These are phyloP conservation scores for Centropyge bicolor DNA, from an alignment of 2,797 vertebrate species.

Conservation along the genomic window DNA sequence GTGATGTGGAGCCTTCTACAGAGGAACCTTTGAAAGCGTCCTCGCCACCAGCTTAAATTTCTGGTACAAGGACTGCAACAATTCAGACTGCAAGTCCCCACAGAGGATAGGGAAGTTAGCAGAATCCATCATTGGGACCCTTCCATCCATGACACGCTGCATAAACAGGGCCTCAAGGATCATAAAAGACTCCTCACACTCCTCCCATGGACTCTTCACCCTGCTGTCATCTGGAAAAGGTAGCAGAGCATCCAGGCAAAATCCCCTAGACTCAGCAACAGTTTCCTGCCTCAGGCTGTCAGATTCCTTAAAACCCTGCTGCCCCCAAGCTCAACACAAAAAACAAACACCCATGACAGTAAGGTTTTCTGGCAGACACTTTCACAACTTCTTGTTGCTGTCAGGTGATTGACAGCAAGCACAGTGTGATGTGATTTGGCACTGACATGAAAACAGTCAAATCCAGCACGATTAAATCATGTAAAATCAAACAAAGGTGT, in stretches of 20 bases:
- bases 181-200: background rate
- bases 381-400: background rate
- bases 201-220: background rate
- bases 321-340: background rate
- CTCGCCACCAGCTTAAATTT: background rate
- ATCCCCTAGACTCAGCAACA: background rate
- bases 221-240: background rate
- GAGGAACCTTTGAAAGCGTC: background rate
- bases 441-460: background rate
- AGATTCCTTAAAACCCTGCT: background rate
- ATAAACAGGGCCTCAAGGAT: background rate
- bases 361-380: background rate
- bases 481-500: constrained; percentile 11
- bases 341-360: background rate
- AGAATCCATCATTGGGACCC: background rate
- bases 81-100: background rate
- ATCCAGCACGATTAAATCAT: background rate
- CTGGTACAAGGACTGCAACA: no score
- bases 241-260: background rate
- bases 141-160: background rate
- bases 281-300: background rate
- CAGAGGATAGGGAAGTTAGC: background rate
- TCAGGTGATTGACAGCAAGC: background rate
- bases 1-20: background rate
- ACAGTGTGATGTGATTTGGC: background rate